A percentile compares a stretch with the other conserved stretches of the same genome.
Conservation (phyloP, 2,888 invertebrate genomes). For the Augiades crinisus region DNA sequence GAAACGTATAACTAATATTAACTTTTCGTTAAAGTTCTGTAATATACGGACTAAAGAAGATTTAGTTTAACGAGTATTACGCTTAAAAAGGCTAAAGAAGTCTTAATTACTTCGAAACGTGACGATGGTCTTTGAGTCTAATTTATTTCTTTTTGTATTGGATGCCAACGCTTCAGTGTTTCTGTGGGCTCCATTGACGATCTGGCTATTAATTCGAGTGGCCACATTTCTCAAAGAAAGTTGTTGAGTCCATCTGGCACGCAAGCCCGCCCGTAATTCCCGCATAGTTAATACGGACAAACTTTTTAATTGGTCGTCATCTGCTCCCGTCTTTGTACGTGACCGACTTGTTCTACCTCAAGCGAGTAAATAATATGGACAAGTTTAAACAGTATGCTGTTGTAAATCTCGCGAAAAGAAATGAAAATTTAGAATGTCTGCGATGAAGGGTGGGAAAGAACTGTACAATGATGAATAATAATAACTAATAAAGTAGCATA, state of each 20-base stretch:
- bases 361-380: constrained; percentile 46
- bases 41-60: not conserved
- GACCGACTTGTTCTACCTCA: constrained; percentile 33
- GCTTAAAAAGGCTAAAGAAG: no score
- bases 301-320: constrained; percentile 79
- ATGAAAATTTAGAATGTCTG: no score
- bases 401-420: no score
- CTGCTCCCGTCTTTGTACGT: constrained; percentile 58
- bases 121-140: not conserved
- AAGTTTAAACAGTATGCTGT: no score
- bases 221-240: constrained; percentile 50
- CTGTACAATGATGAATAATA: no score
- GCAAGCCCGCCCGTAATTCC: constrained; percentile 60
- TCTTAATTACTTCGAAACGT: not conserved
- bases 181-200: constrained; percentile 14
- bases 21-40: no score
- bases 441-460: no score
- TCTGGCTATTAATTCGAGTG: constrained; percentile 23
- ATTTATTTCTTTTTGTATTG: constrained; percentile 6
- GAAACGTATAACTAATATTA: no score
- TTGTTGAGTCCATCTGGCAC: constrained; percentile 69
- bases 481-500: no score
- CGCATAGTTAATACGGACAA: constrained; percentile 73
- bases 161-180: constrained; percentile 1
- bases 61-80: no score